phyloP scores from a whole-genome alignment of 2,888 invertebrate genomes.

The Nephrotoma flavescens region DNA sequence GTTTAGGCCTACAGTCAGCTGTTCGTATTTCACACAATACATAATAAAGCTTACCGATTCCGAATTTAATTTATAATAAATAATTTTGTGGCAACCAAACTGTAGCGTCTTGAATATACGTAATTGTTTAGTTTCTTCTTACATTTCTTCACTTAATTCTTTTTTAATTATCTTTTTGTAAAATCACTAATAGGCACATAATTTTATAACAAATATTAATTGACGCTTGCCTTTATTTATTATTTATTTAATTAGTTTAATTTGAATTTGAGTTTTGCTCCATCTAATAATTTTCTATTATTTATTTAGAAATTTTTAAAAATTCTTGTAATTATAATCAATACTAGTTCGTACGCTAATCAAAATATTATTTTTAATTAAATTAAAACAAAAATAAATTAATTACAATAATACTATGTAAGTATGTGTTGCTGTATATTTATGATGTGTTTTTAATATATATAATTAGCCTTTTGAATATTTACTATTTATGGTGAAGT shows the following conservation, averaged over 20 bases:
- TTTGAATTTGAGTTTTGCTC: neutral
- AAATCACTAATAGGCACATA: conserved; percentile 5
- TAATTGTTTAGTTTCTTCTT: neutral
- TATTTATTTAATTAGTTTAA: neutral
- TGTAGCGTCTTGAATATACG: neutral
- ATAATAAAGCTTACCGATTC: neutral
- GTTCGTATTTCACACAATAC: neutral
- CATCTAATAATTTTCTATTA: neutral
- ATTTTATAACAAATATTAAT: conserved; percentile 1
- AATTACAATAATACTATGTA: neutral
- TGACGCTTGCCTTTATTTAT: conserved; percentile 5
- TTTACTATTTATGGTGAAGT: neutral
- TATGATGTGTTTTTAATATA: neutral
- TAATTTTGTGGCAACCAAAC: neutral
- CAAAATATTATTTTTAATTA: neutral
- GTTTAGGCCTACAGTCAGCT: neutral
- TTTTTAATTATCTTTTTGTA: neutral
- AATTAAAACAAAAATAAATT: neutral
- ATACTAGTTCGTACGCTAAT: neutral
- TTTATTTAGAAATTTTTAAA: neutral
- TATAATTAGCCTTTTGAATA: neutral
- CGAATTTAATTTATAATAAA: neutral
- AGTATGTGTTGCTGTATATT: neutral
- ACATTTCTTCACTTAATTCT: neutral
- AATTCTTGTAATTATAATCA: neutral